Conservation (phyloP, 1,140 invertebrate genomes). For the Lepidurus couesii region DNA sequence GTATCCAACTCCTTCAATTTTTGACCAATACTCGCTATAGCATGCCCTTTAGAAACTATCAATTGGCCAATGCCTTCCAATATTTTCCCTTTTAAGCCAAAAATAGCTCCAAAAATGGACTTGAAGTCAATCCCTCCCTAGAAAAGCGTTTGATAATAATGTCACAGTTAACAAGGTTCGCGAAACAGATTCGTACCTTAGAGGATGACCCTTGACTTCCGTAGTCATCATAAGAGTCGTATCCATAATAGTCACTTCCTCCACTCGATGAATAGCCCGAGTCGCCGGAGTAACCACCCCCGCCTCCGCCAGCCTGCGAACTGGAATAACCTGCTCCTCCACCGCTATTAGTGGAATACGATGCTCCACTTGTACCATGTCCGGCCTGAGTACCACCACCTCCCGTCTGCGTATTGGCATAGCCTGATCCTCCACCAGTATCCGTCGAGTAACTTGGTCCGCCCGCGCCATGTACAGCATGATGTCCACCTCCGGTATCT, state of each 20-base stretch:
- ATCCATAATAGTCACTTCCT: neutral
- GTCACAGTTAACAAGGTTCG: too few relatives aligned
- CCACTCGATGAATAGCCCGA: neutral
- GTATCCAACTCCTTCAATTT: neutral
- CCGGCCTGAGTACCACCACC: too few relatives aligned
- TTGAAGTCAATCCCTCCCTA: neutral
- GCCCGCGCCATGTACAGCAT: too few relatives aligned
- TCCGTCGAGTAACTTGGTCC: too few relatives aligned
- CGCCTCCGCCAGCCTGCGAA: neutral
- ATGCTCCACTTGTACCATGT: too few relatives aligned
- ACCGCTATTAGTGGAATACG: too few relatives aligned
- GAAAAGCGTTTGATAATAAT: neutral
- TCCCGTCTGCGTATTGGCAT: too few relatives aligned
- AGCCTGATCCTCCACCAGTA: too few relatives aligned
- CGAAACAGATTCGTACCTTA: neutral
- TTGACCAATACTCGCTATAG: neutral
- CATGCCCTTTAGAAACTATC: neutral
- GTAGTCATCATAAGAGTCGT: neutral
- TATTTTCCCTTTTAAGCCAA: slow-evolving; percentile 8
- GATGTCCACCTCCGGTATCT: neutral
- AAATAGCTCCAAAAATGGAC: neutral
- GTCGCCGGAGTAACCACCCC: neutral
- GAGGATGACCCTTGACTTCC: neutral
- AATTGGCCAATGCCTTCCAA: neutral
- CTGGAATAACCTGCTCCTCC: neutral